Evolutionary conservation across 2,888 invertebrate genomes (phyloP), one percentile per base, ranked within the genome.

Genomic region (Branchipolynoe longqiensis): DNA sequence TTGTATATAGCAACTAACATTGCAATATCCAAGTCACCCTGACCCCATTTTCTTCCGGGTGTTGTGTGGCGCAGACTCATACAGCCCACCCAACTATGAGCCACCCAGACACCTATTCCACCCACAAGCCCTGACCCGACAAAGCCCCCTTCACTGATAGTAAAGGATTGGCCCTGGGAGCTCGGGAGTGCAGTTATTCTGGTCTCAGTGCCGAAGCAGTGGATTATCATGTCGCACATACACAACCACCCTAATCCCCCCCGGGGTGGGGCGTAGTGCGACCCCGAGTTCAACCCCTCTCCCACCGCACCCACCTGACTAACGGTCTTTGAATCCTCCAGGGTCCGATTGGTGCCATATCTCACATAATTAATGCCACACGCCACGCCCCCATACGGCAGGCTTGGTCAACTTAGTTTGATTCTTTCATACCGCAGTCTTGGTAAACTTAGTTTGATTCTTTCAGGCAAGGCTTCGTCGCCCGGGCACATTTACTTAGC

Each of bases 161-260:
- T 31, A 6, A 31, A 6, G 62, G 33, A 62, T 25, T 28, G 22
- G 1, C 22, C 22, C 69, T 12, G 69, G 12, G n/a, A n/a, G n/a
- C n/a, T n/a, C n/a, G n/a, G n/a, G n/a, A n/a, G 36, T 69, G 22
- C 36, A 62, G 69, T 36, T 69, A 69, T 69, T 33, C 69, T 69
- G 69, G 33, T 33, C n/a, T n/a, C n/a, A 38, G 38, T 38, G 38
- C 6, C 69, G 33, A 69, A 22, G 25, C 3, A 3, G 69, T 38
- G 38, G 69, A 2, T 69, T 69, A 69, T 22, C 69, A 6, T 36
- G 69, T 69, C 69, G 38, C 69, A 69, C 62, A 18, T 62, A 62
- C 62, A 31, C 62, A 31, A 62, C 8, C 31, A 62, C 69, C 18
- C 18, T 69, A 1, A 38, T 36, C 69, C 69, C 38, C 25, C 36